Evolutionary conservation across 2,113 vertebrate species (phyloP).

Genomic region (Nanorana parkeri): DNA sequence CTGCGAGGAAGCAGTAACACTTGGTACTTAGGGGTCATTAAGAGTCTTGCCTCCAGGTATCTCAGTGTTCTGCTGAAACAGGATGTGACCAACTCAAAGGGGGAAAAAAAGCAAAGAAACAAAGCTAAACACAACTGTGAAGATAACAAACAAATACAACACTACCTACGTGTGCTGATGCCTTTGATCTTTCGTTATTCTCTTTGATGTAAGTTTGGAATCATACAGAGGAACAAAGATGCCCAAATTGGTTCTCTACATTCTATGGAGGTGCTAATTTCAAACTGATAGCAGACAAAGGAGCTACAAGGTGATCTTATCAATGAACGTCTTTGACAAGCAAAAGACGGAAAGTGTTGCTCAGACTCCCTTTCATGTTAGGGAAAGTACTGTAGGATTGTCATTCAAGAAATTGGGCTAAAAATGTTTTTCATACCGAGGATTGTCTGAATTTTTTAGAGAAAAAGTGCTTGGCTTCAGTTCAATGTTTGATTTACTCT

Average conservation of each 20-base stretch:
- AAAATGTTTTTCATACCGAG: neutral
- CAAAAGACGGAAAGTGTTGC: slow-evolving; percentile 65
- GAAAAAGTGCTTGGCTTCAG: neutral
- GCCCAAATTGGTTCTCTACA: slow-evolving; percentile 68
- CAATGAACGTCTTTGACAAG: slow-evolving; percentile 65
- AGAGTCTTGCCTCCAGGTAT: slow-evolving; percentile 27
- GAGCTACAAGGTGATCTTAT: slow-evolving; percentile 71
- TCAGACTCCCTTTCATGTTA: slow-evolving; percentile 63
- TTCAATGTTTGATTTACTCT: neutral
- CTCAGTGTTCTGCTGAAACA: slow-evolving; percentile 15
- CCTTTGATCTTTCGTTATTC: slow-evolving; percentile 66
- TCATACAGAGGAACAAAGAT: slow-evolving; percentile 72
- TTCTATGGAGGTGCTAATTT: slow-evolving; percentile 71
- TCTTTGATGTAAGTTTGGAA: slow-evolving; percentile 71
- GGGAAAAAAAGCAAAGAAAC: slow-evolving; percentile 30
- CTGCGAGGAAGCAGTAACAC: neutral
- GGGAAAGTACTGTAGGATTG: slow-evolving; percentile 54
- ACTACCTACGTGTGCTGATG: slow-evolving; percentile 60
- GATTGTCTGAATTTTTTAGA: neutral
- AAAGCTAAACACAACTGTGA: slow-evolving; percentile 53
- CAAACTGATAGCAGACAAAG: slow-evolving; percentile 70
- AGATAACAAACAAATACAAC: slow-evolving; percentile 58
- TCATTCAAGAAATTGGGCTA: neutral
- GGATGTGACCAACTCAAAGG: slow-evolving; percentile 40
- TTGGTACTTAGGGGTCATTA: neutral